phyloP scores from a whole-genome alignment of 2,888 invertebrate species.

The Piscicola geometra region DNA sequence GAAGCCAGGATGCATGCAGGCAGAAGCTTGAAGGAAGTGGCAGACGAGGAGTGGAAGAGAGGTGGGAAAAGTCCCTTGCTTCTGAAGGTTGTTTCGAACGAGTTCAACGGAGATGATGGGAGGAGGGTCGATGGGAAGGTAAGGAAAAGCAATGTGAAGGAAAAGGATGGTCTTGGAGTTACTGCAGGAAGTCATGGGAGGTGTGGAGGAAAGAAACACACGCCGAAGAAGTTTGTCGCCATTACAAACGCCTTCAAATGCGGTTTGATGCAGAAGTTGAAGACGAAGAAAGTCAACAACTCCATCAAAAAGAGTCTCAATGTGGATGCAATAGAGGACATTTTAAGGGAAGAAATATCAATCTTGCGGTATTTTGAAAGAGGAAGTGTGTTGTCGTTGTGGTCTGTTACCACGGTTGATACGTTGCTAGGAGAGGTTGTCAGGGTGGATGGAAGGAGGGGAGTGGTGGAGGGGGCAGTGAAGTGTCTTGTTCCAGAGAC shows the following conservation, averaged over 20 bases:
- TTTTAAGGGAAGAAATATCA: background rate
- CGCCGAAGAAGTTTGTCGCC: no score
- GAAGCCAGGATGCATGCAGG: no score
- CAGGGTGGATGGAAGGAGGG: background rate
- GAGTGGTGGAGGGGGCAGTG: background rate
- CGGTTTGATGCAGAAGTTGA: no score
- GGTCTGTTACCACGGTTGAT: background rate
- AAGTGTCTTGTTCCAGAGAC: background rate
- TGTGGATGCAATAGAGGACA: background rate
- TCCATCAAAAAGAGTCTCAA: background rate
- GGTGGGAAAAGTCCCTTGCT: no score
- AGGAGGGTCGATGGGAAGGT: background rate
- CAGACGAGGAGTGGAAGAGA: no score
- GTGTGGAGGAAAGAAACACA: background rate
- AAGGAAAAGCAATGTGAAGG: background rate
- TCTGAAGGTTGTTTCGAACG: no score
- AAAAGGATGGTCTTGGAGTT: background rate
- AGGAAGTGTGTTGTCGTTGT: background rate
- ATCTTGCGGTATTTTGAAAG: background rate
- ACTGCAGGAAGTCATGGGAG: no score
- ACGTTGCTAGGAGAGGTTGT: background rate
- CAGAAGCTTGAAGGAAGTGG: no score
- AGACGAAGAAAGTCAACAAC: no score
- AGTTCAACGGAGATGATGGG: no score
- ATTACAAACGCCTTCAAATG: no score